A percentile compares a stretch with the other conserved stretches of the same genome.
Evolutionary conservation across 2,888 invertebrate species (phyloP).

Genomic region (Thysanoteuthis rhombus): DNA sequence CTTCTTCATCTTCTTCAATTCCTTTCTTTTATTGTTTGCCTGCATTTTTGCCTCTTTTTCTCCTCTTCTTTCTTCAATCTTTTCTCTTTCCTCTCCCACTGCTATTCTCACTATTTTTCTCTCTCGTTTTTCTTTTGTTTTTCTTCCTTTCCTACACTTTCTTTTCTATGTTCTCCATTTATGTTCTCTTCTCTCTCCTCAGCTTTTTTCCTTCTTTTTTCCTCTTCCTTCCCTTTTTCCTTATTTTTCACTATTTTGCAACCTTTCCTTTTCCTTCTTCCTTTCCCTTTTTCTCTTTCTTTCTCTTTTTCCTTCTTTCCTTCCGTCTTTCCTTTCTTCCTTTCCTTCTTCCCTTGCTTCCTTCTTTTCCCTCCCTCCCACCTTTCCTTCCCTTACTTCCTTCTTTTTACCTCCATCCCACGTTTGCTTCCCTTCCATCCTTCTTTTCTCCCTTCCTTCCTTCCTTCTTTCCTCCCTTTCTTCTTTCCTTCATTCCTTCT

Average conservation of each 20-base stretch:
- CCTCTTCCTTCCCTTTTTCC: not conserved
- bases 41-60: too few species aligned
- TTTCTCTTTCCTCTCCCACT: too few species aligned
- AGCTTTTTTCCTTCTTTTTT: not conserved
- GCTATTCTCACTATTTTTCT: not conserved
- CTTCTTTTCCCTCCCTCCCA: not conserved
- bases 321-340: not conserved
- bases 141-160: not conserved
- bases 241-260: not conserved
- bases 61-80: too few species aligned
- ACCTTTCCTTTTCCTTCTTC: not conserved
- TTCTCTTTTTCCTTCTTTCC: not conserved
- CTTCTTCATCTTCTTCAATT: too few species aligned
- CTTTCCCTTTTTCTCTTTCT: not conserved
- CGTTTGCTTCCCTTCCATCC: not conserved
- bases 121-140: not conserved
- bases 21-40: too few species aligned
- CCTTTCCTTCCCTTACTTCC: not conserved
- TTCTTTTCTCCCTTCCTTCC: not conserved
- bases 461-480: not conserved
- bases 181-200: not conserved
- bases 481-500: not conserved
- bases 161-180: not conserved
- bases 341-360: not conserved
- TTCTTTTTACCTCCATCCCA: not conserved